These are phyloP conservation scores for Passer montanus DNA, from an alignment of 2,113 vertebrate species.

Conservation along the genomic window DNA sequence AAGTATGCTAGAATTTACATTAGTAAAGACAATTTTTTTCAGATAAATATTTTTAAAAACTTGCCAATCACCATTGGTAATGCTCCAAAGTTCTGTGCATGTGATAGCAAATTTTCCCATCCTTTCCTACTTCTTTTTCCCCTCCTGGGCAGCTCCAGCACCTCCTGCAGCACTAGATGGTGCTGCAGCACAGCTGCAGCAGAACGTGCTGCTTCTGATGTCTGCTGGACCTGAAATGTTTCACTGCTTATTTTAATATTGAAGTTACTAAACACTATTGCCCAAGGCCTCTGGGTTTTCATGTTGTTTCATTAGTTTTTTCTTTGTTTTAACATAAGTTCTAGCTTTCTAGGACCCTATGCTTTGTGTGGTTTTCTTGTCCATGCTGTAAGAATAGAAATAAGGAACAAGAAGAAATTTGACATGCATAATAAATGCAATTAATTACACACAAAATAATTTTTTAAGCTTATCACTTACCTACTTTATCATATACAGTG, in stretches of 20 bases:
- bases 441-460: neutral
- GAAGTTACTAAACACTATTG: neutral
- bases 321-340: neutral
- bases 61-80: neutral
- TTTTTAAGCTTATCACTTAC: neutral
- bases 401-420: neutral
- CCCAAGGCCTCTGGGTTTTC: neutral
- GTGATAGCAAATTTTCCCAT: neutral
- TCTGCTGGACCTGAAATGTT: fast-evolving
- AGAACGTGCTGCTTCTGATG: neutral
- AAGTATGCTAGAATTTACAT: neutral
- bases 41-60: neutral
- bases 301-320: neutral
- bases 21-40: fast-evolving
- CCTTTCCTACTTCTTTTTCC: fast-evolving
- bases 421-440: neutral
- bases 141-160: neutral
- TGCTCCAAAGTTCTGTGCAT: neutral
- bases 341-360: neutral
- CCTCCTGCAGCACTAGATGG: slow-evolving; percentile 65
- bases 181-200: slow-evolving; percentile 54
- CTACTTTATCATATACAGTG: neutral
- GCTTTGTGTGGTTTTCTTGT: neutral
- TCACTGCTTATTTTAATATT: fast-evolving
- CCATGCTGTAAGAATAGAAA: neutral